Percentiles rank a stretch among this genome's conserved stretches.
phyloP scores from a whole-genome alignment of 2,113 vertebrate genomes.

The Nibea coibor region DNA sequence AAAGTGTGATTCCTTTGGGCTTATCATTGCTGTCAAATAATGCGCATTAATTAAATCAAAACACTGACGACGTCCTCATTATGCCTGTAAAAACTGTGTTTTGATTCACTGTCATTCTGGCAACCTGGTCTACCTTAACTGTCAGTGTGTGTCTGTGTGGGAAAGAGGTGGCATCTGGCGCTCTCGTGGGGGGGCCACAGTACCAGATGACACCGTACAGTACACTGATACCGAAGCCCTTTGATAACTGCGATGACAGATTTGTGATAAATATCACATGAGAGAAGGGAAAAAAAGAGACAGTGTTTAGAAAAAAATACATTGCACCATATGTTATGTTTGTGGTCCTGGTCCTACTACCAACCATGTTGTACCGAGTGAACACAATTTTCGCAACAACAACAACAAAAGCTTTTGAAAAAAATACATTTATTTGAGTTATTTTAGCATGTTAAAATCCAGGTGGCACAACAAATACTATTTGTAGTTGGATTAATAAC shows the following conservation, averaged over 20 bases:
- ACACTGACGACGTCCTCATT: neutral
- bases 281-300: too few species aligned
- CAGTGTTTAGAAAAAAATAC: neutral
- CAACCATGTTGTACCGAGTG: neutral
- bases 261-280: neutral
- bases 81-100: neutral
- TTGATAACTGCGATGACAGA: neutral
- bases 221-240: neutral
- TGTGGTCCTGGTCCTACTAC: neutral
- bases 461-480: neutral
- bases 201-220: slow-evolving; percentile 16
- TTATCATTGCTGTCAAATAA: neutral
- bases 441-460: neutral
- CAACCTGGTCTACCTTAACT: slow-evolving; percentile 63
- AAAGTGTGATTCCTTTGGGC: too few species aligned
- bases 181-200: slow-evolving; percentile 40
- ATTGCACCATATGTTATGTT: neutral
- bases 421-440: neutral
- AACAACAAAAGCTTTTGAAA: neutral
- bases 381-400: neutral
- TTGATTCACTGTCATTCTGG: neutral
- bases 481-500: neutral
- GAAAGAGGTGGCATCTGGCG: slow-evolving; percentile 69
- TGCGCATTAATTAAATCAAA: too few species aligned
- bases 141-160: slow-evolving; percentile 31